Evolutionary conservation across 2,797 vertebrate species (phyloP).

Genomic region (Champsocephalus gunnari): DNA sequence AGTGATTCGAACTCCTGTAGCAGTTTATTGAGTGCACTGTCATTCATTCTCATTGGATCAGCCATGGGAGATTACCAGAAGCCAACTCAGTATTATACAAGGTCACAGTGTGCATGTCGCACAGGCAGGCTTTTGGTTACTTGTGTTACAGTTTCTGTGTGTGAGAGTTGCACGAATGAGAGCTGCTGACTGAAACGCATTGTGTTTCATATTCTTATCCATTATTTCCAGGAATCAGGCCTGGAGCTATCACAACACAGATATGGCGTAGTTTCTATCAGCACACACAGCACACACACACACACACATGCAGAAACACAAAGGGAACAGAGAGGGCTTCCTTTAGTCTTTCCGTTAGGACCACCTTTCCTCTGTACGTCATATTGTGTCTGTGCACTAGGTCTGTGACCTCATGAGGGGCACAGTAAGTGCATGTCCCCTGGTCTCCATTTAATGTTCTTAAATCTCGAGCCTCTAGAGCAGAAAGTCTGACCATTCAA

Average conservation of each 20-base stretch:
- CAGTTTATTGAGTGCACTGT: neutral
- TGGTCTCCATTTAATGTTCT: slow-evolving; percentile 20
- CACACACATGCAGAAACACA: slow-evolving; percentile 58
- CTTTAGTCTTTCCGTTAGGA: slow-evolving; percentile 72
- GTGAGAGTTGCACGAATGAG: neutral
- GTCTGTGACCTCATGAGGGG: slow-evolving; percentile 8
- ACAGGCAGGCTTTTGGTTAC: neutral
- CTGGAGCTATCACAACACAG: slow-evolving; percentile 66
- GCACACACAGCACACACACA: too few species aligned
- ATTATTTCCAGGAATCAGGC: slow-evolving; percentile 75
- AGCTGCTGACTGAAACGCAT: slow-evolving; percentile 44
- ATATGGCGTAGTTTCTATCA: slow-evolving; percentile 57
- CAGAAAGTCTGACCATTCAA: slow-evolving; percentile 33
- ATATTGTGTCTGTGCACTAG: slow-evolving; percentile 32
- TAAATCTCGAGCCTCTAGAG: slow-evolving; percentile 29
- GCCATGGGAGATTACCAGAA: slow-evolving; percentile 16
- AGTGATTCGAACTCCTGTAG: slow-evolving; percentile 47
- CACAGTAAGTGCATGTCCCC: slow-evolving; percentile 16
- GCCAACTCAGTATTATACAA: slow-evolving; percentile 32
- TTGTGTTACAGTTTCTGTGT: slow-evolving; percentile 14
- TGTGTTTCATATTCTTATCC: slow-evolving; percentile 63
- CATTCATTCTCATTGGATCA: slow-evolving; percentile 27
- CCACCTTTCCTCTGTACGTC: slow-evolving; percentile 72
- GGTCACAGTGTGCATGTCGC: slow-evolving; percentile 13
- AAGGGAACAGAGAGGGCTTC: slow-evolving; percentile 76